A percentile compares a stretch with the other conserved stretches of the same genome.
These are phyloP conservation scores for Mylabris phalerata DNA, from an alignment of 1,140 invertebrate genomes.

Conservation along the genomic window DNA sequence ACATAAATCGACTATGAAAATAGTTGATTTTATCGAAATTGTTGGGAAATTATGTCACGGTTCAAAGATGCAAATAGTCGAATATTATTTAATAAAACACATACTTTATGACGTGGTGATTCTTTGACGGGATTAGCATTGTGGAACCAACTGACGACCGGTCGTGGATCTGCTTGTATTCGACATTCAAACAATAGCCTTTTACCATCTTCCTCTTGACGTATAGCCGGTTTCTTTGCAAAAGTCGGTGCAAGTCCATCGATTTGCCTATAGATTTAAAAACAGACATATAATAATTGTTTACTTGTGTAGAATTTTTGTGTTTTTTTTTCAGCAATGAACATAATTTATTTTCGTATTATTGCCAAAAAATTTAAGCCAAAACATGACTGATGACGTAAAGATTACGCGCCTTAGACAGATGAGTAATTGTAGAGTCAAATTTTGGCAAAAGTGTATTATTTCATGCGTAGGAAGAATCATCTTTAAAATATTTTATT, in stretches of 20 bases:
- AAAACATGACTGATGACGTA: conserved; percentile 35
- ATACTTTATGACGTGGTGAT: conserved; percentile 75
- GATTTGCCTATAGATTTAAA: conserved; percentile 70
- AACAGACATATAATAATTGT: background rate
- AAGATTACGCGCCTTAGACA: conserved; percentile 23
- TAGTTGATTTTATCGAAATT: conserved; percentile 8
- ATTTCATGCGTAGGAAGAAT: conserved; percentile 13
- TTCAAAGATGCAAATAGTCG: background rate
- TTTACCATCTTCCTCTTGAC: conserved; percentile 95
- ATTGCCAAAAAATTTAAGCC: conserved; percentile 4
- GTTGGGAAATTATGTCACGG: conserved; percentile 10
- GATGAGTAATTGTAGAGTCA: conserved; percentile 25
- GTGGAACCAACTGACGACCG: conserved; percentile 87
- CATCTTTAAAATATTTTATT: conserved; percentile 5
- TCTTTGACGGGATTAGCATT: conserved; percentile 71
- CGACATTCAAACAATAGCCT: conserved; percentile 92
- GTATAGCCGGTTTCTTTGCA: conserved; percentile 92
- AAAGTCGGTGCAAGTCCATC: conserved; percentile 96
- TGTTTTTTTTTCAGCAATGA: background rate
- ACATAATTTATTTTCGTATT: background rate
- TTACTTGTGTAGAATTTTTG: background rate
- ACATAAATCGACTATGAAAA: conserved; percentile 15
- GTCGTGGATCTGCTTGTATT: conserved; percentile 89
- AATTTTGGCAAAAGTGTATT: conserved; percentile 25
- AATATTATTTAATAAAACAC: background rate